Percentiles rank a stretch among this genome's conserved stretches.
Evolutionary conservation across 1,140 invertebrate genomes (phyloP).

Genomic region (Drosophila aff.): DNA sequence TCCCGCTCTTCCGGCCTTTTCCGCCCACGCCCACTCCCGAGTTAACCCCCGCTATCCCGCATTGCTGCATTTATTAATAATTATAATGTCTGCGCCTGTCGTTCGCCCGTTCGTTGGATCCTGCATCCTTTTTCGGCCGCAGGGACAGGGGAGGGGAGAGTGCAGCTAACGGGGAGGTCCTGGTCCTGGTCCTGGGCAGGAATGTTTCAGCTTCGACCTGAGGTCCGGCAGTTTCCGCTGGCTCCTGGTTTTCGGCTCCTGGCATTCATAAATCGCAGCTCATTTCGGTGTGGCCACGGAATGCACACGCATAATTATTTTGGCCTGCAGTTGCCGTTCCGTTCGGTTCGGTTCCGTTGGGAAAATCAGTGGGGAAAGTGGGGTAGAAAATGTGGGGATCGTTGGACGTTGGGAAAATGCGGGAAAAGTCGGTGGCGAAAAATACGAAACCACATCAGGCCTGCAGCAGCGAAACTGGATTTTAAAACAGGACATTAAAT

Average conservation of each 20-base stretch:
- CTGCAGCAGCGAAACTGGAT: neutral
- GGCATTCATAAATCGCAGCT: conserved; percentile 83
- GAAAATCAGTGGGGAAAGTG: conserved; percentile 14
- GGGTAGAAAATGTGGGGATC: neutral
- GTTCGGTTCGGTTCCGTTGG: neutral
- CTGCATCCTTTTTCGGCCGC: conserved; percentile 22
- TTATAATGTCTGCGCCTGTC: conserved; percentile 79
- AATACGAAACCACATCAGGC: neutral
- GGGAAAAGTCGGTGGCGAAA: conserved; percentile 1
- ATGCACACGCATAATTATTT: conserved; percentile 84
- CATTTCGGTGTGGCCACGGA: conserved; percentile 81
- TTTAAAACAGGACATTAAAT: neutral
- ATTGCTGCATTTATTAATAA: conserved; percentile 81
- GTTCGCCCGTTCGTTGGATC: conserved; percentile 33
- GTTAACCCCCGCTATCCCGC: conserved; percentile 16
- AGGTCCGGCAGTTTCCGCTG: conserved; percentile 23
- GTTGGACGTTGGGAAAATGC: conserved; percentile 2
- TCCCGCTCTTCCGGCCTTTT: neutral
- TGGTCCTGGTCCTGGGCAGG: neutral
- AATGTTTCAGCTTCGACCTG: conserved; percentile 19
- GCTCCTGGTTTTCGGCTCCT: conserved; percentile 19
- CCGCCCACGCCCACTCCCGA: neutral
- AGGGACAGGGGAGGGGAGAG: neutral
- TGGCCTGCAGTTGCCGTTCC: conserved; percentile 64
- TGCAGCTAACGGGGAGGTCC: neutral